Conservation (phyloP, 2,888 invertebrate genomes). For the Mythimna lalbum region DNA sequence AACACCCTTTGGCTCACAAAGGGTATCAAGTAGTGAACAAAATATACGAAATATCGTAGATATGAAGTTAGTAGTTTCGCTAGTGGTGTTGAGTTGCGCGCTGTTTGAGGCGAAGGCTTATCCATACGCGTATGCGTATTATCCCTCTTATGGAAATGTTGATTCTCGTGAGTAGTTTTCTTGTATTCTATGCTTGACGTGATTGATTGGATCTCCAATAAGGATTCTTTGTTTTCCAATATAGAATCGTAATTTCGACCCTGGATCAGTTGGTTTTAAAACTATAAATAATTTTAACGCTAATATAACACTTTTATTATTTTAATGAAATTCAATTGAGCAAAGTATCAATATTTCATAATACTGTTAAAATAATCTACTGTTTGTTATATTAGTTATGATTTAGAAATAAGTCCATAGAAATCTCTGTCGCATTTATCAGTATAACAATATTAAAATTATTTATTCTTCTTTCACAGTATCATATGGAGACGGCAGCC, state of each 20-base stretch:
- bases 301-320: no score
- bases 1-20: conserved; percentile 73
- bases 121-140: conserved; percentile 74
- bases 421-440: neutral
- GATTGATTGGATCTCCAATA: neutral
- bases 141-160: conserved; percentile 84
- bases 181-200: neutral
- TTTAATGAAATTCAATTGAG: neutral
- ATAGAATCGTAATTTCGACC: neutral
- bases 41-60: conserved; percentile 52
- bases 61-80: conserved; percentile 76
- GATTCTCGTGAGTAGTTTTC: conserved; percentile 81
- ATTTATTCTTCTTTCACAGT: conserved; percentile 70
- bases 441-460: neutral
- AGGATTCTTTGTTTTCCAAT: no score
- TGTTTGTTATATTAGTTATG: neutral
- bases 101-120: conserved; percentile 78
- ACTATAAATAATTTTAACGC: neutral
- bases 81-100: conserved; percentile 76
- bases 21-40: conserved; percentile 66
- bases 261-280: neutral
- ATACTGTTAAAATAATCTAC: neutral
- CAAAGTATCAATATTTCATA: neutral
- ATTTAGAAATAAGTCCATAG: neutral
- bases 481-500: conserved; percentile 82